Evolutionary conservation across 2,113 vertebrate genomes (phyloP), one percentile per base, ranked within the genome.

Genomic region (Lucifuga dentata): DNA sequence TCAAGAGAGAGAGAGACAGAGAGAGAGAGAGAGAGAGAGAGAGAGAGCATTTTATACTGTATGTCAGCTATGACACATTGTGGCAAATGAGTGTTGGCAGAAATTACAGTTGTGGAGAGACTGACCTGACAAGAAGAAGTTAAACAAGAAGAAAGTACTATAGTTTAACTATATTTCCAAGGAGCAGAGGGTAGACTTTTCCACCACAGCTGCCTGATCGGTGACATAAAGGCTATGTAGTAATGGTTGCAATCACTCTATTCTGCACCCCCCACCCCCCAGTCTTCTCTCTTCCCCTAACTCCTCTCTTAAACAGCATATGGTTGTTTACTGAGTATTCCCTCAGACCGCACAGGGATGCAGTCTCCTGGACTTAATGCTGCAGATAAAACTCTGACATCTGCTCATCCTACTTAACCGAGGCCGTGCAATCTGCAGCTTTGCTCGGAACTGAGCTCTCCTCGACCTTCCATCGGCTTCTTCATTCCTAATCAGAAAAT

Each of bases 351-450:
- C 83, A 51, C 36, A 87, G 86, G 78, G 73, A 91, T 83, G 81
- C 79, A 84, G 71, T 83, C 83, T 87, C 66, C 61, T 83, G 79
- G 86, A 85, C 79, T 86, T 87, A 89, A 89, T 83, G 72, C 87
- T 79, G 83, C 81, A 79, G 76, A 92, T 90, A 82, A 89, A 73
- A 69, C 84, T 76, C 78, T 79, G 82, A 91, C 91, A 92, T 92
- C 90, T 93, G 92, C 70, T 90, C 20, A 75, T 65, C 88, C 90
- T 87, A 91, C 86, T 90, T 92, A 29, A 78, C 38, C 16, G 79
- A 69, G 21, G 73, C 85, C 52, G 29, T 79, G 76, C 79, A 84
- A 82, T 83, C 69, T 83, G 78, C 70, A 67, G 85, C 80, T 85
- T 57, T 77, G 43, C 79, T 77, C 43, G 5, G 43, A 76, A 55